Evolutionary conservation across 2,888 invertebrate genomes (phyloP), one percentile per base, ranked within the genome.

Genomic region (Psococerastis gibbosa): DNA sequence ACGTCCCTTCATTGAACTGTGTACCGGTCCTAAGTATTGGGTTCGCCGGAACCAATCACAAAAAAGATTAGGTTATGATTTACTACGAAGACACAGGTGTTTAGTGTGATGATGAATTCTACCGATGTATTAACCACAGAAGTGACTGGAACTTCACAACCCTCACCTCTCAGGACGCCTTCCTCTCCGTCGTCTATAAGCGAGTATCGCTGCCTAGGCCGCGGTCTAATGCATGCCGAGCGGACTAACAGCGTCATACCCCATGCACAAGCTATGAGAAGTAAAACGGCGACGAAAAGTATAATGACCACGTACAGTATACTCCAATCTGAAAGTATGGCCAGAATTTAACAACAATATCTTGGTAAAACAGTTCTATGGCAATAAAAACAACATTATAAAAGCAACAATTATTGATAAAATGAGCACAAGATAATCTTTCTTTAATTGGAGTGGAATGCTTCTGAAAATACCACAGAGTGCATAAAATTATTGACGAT

Each of bases 241-340:
- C 70, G 68, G 52, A 74, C 78, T 9, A 76, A 59, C 52, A 75
- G 75, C 17, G 73, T 64, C 15, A 73, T 56, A 33, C 72, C 75
- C 75, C 76, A 79, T 49, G 70, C 63, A 20, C 69, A 61, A 38
- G 70, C 74, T 42, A 76, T 70, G 53, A 70, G 65, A 57, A 75
- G 74, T 46, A 70, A 60, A 34, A 70, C 62, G 52, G 76, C 63
- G 22, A 62, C 59, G 18, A 65, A 53, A 43, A 77, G 66, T 44
- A 77, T 78, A 54, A 92, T 76, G 52, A 83, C 78, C 32, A 89
- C 87, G 63, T 92, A 91, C 44, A 94, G 69, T 52, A 92, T 81
- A 52, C 91, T 91, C 94, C 94, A 94, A 58, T 84, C 85, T 85
- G 62, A 5, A 55, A 61, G 47, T 27, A 47, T 32, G 2, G 23